These are phyloP conservation scores for Lampris megalopsis DNA, from an alignment of 2,113 vertebrate genomes.

Conservation along the genomic window DNA sequence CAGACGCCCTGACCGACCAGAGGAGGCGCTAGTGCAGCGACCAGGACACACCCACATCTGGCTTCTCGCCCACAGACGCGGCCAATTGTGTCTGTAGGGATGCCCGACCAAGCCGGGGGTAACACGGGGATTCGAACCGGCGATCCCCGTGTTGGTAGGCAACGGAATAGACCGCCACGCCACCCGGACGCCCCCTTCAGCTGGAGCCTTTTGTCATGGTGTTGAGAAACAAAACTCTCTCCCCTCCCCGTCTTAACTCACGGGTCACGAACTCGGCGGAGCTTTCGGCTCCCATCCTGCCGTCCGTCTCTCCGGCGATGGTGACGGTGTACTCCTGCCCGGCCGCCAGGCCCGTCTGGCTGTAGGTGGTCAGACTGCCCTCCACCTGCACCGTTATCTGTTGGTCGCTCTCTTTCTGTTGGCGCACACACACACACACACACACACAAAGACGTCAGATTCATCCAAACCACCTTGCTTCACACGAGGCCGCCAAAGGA, in stretches of 20 bases:
- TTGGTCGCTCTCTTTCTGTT: conserved; percentile 77
- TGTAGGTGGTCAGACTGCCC: conserved; percentile 70
- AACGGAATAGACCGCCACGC: too few relatives aligned
- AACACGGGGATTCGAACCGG: too few relatives aligned
- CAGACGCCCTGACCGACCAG: too few relatives aligned
- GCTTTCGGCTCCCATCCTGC: conserved; percentile 66
- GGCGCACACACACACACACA: background rate
- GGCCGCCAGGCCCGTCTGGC: conserved; percentile 79
- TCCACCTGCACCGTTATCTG: conserved; percentile 57
- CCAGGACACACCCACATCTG: too few relatives aligned
- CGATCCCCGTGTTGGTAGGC: too few relatives aligned
- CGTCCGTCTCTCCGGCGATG: conserved; percentile 71
- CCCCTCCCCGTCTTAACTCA: conserved; percentile 51
- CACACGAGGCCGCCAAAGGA: background rate
- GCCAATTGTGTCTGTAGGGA: too few relatives aligned
- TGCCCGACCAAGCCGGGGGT: too few relatives aligned
- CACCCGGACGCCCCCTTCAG: too few relatives aligned
- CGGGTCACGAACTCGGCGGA: conserved; percentile 75
- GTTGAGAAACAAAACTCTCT: too few relatives aligned
- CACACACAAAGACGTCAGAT: background rate
- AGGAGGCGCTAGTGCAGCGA: too few relatives aligned
- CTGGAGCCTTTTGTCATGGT: too few relatives aligned
- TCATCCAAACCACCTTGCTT: background rate
- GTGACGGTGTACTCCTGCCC: conserved; percentile 81
- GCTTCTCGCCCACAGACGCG: too few relatives aligned